A percentile compares a stretch with the other conserved stretches of the same genome.
Conservation (phyloP, 2,888 invertebrate species). For the Hydraecia micacea region DNA sequence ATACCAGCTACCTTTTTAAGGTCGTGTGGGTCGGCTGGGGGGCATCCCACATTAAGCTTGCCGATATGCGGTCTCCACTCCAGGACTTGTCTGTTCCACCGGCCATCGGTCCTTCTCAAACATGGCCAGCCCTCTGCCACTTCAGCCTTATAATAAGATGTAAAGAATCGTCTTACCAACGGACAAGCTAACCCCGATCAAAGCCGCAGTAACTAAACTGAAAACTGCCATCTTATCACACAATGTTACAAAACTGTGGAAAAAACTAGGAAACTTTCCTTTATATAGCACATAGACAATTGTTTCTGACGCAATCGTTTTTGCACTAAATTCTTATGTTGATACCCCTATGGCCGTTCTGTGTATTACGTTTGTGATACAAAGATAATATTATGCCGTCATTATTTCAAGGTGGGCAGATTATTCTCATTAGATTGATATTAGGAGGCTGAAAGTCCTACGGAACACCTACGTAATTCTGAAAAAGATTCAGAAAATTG, state of each 20-base stretch:
- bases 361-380: constrained; percentile 32
- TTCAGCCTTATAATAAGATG: neutral
- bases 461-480: no score
- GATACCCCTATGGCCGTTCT: constrained; percentile 73
- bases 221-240: constrained; percentile 50
- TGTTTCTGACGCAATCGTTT: constrained; percentile 63
- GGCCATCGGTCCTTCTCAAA: no score
- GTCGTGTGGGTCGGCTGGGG: no score
- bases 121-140: no score
- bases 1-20: no score
- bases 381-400: constrained; percentile 27
- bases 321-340: constrained; percentile 77
- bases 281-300: constrained; percentile 55
- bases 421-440: neutral
- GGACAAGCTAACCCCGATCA: constrained; percentile 47
- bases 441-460: neutral
- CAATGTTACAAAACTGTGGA: constrained; percentile 45
- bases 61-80: no score
- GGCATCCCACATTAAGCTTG: no score
- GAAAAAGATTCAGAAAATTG: no score
- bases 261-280: constrained; percentile 29
- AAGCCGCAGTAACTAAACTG: constrained; percentile 15
- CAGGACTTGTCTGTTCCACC: no score
- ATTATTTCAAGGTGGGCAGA: constrained; percentile 39
- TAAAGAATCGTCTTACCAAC: constrained; percentile 45